Base-by-base conservation (phyloP, 2,888 invertebrate genomes). In the Pinctada fucata region DNA sequence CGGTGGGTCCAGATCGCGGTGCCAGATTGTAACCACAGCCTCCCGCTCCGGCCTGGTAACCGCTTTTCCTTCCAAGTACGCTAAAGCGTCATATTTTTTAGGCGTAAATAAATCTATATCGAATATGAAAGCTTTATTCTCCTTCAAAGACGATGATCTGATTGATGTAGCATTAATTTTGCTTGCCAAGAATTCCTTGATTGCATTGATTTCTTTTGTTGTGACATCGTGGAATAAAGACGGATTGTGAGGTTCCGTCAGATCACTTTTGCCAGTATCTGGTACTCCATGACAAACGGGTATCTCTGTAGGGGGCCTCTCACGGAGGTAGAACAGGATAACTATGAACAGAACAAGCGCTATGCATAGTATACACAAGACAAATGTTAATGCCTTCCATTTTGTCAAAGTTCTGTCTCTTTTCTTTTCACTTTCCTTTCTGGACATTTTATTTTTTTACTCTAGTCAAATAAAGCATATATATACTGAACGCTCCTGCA, bases 21-120 rank as follows among this genome's bases (percentile, higher is more conserved):
- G 77, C 48, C 81, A 83, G 47, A 89, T 48, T 0, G 84, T 79
- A 5, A 82, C 87, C 49, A 82, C 80, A 1, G 89, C 89, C 68
- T 83, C 83, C 5, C 89, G 79, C 2, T 47, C 70, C 5, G 87
- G 88, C 69, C 78, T 72, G 6, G 49, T 10, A 31, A 31, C 31
- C 2, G 31, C 16, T 1, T 47, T 48, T 6, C 70, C 52, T 31
- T 87, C 86, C 47, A 88, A 72, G 75, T 82, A 81, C 3, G 77
- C 49, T 6, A 88, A 51, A 5, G 84, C 86, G 1, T 81, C 71
- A 0, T 76, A 49, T 74, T 89, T 89, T 8, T 82, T 72, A 2
- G 89, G 89, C 3, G 85, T 67, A 67, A 83, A 76, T 13, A 89
- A 75, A 31, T 87, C 88, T 6, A 85, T 79, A 70, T 78, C 78